Base-by-base conservation (phyloP, 2,113 vertebrate genomes). In the Hepsetus odoe region DNA sequence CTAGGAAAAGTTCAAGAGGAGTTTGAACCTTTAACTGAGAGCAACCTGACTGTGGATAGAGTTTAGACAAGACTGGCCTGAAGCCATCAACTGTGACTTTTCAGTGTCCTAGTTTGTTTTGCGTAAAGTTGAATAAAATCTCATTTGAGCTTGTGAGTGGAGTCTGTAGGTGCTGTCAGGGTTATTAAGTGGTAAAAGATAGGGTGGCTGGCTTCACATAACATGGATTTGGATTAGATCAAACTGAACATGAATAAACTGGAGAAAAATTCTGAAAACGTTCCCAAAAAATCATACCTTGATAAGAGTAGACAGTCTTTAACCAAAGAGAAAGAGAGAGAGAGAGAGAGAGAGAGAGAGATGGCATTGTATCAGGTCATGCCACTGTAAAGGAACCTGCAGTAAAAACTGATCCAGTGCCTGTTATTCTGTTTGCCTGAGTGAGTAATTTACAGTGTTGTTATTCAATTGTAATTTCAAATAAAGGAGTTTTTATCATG, bases 281-380 rank as follows among this genome's bases (percentile, higher is more conserved):
- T n/a, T n/a, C n/a, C n/a, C n/a, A n/a, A n/a, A n/a, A n/a, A n/a
- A n/a, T n/a, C 73, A 80, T 74, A 66, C 44, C 69, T 53, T 30
- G 18, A 26, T 30, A 42, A 44, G 71, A 46, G 69, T 72, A 83
- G 80, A 80, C 53, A 80, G 38, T 28, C 28, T 44, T 65, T 61
- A 58, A 74, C 70, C 56, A 62, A n/a, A n/a, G n/a, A n/a, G n/a
- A n/a, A n/a, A n/a, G n/a, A n/a, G n/a, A n/a, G n/a, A n/a, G n/a
- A n/a, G n/a, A n/a, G 51, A 64, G 69, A 55, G 69, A 44, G 66
- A 64, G 55, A 80, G n/a, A n/a, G 69, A 44, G 66, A 64, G 55
- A n/a, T 56, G 30, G 59, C 26, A 49, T 30, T 70, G 44, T 51
- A 70, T 32, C 56, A 59, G 56, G n/a, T n/a, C n/a, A n/a, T n/a